Conservation (phyloP, 2,888 invertebrate species). For the Idaea aversata region DNA sequence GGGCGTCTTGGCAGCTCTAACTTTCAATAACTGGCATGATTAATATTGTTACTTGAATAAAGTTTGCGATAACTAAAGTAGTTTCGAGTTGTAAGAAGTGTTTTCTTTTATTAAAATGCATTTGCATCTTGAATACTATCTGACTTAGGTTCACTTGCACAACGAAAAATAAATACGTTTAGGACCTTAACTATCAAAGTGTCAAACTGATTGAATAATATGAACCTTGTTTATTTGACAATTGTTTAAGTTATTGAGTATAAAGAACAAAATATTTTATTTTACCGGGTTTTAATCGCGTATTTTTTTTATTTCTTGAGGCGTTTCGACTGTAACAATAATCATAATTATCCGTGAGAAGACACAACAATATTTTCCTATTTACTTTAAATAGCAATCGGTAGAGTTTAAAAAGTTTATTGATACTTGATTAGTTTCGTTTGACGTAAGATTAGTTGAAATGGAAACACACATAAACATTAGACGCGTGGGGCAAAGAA, state of each 20-base stretch:
- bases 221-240: too few relatives aligned
- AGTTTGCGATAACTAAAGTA: not conserved
- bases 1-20: conserved; percentile 14
- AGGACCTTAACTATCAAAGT: not conserved
- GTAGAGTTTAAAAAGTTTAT: not conserved
- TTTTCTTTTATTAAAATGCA: conserved; percentile 8
- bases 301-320: too few relatives aligned
- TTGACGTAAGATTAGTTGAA: conserved; percentile 24
- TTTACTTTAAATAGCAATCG: too few relatives aligned
- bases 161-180: not conserved
- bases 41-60: not conserved
- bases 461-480: conserved; percentile 59
- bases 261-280: too few relatives aligned
- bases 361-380: too few relatives aligned
- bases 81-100: not conserved
- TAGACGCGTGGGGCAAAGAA: conserved; percentile 75
- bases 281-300: too few relatives aligned
- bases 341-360: too few relatives aligned
- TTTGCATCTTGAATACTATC: not conserved
- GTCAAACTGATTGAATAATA: too few relatives aligned
- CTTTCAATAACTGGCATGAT: conserved; percentile 5
- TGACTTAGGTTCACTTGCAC: not conserved
- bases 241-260: too few relatives aligned
- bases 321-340: too few relatives aligned
- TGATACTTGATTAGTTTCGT: conserved; percentile 3